These are phyloP conservation scores for Acridotheres tristis DNA, from an alignment of 2,797 vertebrate genomes.

Conservation along the genomic window DNA sequence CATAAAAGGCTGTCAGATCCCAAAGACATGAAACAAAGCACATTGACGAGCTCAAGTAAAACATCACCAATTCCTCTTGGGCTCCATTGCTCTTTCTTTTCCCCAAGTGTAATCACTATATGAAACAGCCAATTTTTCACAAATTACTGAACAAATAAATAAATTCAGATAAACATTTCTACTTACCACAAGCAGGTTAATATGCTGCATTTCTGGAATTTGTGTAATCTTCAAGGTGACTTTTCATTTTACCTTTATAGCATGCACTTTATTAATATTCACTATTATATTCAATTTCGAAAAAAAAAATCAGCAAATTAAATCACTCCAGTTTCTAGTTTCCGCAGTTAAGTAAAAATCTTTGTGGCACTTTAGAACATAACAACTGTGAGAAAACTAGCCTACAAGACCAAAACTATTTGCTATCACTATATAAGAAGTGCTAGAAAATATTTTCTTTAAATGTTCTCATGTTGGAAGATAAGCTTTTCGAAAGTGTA, in stretches of 20 bases:
- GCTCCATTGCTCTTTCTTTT: background rate
- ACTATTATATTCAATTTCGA: background rate
- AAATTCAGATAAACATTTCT: background rate
- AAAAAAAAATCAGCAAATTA: background rate
- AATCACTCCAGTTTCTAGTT: background rate
- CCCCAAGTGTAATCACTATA: background rate
- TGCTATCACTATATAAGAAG: background rate
- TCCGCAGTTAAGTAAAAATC: background rate
- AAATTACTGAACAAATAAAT: background rate
- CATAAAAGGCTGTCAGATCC: background rate
- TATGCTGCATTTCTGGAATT: background rate
- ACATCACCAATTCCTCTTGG: background rate
- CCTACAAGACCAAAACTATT: background rate
- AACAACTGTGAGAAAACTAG: background rate
- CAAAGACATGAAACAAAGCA: background rate
- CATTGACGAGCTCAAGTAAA: background rate
- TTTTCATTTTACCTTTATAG: background rate
- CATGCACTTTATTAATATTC: background rate
- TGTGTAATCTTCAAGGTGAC: background rate
- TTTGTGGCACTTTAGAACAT: background rate
- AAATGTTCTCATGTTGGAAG: background rate
- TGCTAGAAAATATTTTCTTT: background rate
- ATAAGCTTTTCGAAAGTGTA: rapidly evolving
- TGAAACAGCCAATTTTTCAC: background rate
- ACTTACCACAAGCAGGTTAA: background rate